These are phyloP conservation scores for Vicugna pacos DNA, from an alignment of 2,113 vertebrate species.

Conservation along the genomic window DNA sequence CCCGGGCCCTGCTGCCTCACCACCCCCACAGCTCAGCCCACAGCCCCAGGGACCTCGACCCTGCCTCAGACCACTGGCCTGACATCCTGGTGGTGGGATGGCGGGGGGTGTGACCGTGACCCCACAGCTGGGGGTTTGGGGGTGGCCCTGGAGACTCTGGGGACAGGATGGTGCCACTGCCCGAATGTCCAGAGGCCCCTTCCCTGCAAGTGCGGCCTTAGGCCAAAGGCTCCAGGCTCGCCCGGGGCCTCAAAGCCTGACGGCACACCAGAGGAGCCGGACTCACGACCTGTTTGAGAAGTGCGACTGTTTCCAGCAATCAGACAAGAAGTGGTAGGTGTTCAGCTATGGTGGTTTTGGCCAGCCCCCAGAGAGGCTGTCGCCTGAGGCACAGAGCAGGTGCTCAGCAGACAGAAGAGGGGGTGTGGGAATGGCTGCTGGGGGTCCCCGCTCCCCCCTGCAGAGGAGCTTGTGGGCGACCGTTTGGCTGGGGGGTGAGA, in stretches of 20 bases:
- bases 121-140: no score
- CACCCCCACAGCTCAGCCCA: not conserved
- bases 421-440: not conserved
- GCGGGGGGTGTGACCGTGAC: not conserved
- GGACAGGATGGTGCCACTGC: not conserved
- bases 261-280: not conserved
- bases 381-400: not conserved
- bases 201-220: not conserved
- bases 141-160: not conserved
- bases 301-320: not conserved
- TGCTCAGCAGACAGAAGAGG: not conserved
- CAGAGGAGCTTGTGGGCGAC: not conserved
- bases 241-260: not conserved
- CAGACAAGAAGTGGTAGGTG: not conserved
- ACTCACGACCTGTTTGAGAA: not conserved
- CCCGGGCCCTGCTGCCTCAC: not conserved
- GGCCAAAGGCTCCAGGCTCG: not conserved
- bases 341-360: fast-evolving
- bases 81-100: not conserved
- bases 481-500: fast-evolving
- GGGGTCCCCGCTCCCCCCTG: no score
- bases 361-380: not conserved
- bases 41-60: not conserved
- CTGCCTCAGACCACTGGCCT: no score
- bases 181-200: fast-evolving